Evolutionary conservation across 2,888 invertebrate species (phyloP).

Genomic region (Apodemia mormo): DNA sequence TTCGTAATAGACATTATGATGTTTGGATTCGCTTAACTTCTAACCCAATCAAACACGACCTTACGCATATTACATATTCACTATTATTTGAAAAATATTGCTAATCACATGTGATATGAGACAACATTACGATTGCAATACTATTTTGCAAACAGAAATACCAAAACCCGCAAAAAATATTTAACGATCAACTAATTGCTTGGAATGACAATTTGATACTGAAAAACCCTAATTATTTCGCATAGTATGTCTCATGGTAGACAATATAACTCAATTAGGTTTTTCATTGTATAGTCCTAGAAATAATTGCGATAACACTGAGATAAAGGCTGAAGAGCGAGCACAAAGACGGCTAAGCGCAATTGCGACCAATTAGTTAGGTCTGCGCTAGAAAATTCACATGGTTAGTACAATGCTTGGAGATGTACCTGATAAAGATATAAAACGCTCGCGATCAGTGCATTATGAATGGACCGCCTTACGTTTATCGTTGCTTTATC

Average conservation of each 20-base stretch:
- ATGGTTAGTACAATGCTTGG: constrained; percentile 66
- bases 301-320: constrained; percentile 53
- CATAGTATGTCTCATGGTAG: constrained; percentile 22
- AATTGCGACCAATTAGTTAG: constrained; percentile 68
- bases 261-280: constrained; percentile 51
- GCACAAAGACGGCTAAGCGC: constrained; percentile 65
- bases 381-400: constrained; percentile 63
- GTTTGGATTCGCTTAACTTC: no score
- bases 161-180: constrained; percentile 10
- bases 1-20: no score
- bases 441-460: constrained; percentile 37
- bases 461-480: constrained; percentile 37
- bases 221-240: constrained; percentile 28
- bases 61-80: no score
- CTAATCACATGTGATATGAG: neutral
- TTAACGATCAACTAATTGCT: constrained; percentile 21
- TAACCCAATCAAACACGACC: no score
- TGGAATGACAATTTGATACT: constrained; percentile 25
- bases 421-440: constrained; percentile 47
- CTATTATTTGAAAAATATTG: neutral
- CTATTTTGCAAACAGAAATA: constrained; percentile 15
- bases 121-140: neutral
- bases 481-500: neutral
- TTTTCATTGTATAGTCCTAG: constrained; percentile 53
- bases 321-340: constrained; percentile 55